Conservation (phyloP, 1,140 invertebrate species). For the Drepana arcuata region DNA sequence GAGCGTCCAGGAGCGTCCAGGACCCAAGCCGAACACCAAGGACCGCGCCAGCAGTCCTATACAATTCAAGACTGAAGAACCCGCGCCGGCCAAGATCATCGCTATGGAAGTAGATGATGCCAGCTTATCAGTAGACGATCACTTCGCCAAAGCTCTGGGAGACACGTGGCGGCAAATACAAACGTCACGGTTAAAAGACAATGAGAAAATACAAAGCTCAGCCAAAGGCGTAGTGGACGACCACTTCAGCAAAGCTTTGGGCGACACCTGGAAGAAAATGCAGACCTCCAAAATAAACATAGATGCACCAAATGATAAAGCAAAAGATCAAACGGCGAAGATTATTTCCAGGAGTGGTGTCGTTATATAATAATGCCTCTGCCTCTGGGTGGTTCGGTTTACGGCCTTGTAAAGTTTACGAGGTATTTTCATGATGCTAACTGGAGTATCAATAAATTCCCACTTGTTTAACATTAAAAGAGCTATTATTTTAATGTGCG, state of each 20-base stretch:
- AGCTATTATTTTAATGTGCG: slow-evolving; percentile 25
- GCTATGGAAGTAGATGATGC: slow-evolving; percentile 71
- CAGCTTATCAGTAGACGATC: slow-evolving; percentile 87
- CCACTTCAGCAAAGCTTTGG: slow-evolving; percentile 96
- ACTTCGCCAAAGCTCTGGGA: slow-evolving; percentile 95
- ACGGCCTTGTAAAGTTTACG: slow-evolving; percentile 47
- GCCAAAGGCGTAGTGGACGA: slow-evolving; percentile 82
- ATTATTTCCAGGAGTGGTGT: slow-evolving; percentile 64
- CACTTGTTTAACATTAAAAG: slow-evolving; percentile 46
- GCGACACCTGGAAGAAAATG: slow-evolving; percentile 93
- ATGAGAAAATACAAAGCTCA: slow-evolving; percentile 26
- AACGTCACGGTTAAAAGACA: slow-evolving; percentile 69
- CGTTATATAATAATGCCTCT: slow-evolving; percentile 51
- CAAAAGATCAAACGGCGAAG: slow-evolving; percentile 52
- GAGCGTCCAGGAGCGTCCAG: slow-evolving; percentile 42
- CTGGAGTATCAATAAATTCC: slow-evolving; percentile 52
- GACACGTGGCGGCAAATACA: slow-evolving; percentile 93
- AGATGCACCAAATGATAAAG: slow-evolving; percentile 30
- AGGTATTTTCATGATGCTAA: slow-evolving; percentile 37
- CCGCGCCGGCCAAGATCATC: slow-evolving; percentile 52
- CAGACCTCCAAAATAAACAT: slow-evolving; percentile 63
- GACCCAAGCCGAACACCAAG: slow-evolving; percentile 58
- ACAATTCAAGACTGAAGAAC: slow-evolving; percentile 50
- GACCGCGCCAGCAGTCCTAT: slow-evolving; percentile 65
- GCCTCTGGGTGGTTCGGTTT: slow-evolving; percentile 33